Percentiles rank a stretch among this genome's conserved stretches.
phyloP scores from a whole-genome alignment of 1,140 invertebrate genomes.

The Zaprionus tsacasi region DNA sequence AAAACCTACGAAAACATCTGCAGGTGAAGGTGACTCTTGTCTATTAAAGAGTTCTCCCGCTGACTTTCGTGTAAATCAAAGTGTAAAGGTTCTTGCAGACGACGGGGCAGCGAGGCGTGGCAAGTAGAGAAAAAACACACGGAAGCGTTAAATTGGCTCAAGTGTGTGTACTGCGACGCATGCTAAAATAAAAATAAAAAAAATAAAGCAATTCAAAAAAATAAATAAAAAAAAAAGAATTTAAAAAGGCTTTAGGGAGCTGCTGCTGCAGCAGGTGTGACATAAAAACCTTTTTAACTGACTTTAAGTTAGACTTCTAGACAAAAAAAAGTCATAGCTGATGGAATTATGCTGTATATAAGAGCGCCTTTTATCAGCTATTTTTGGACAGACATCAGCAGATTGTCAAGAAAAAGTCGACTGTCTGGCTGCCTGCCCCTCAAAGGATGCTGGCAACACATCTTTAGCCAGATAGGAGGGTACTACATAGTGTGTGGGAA shows the following conservation, averaged over 20 bases:
- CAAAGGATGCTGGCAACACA: not conserved
- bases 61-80: slow-evolving; percentile 38
- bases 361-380: not conserved
- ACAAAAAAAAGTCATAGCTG: not conserved
- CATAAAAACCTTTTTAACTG: not conserved
- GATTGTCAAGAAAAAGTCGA: not conserved
- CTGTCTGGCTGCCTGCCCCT: not conserved
- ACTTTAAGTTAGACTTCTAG: not conserved
- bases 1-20: not conserved
- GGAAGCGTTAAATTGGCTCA: slow-evolving; percentile 76
- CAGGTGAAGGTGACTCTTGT: not conserved
- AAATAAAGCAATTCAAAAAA: not conserved
- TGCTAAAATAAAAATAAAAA: not conserved
- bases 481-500: slow-evolving; percentile 1
- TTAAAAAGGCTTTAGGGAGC: not conserved
- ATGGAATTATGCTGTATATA: not conserved
- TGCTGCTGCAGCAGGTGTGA: not conserved
- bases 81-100: slow-evolving; percentile 18
- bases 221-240: not conserved
- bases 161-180: slow-evolving; percentile 37
- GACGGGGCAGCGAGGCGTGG: slow-evolving; percentile 48
- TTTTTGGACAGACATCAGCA: slow-evolving; percentile 1
- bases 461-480: not conserved
- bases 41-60: slow-evolving; percentile 4
- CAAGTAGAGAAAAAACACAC: slow-evolving; percentile 66